Conservation (phyloP, 2,888 invertebrate species). For the Hydropsyche betteni region DNA sequence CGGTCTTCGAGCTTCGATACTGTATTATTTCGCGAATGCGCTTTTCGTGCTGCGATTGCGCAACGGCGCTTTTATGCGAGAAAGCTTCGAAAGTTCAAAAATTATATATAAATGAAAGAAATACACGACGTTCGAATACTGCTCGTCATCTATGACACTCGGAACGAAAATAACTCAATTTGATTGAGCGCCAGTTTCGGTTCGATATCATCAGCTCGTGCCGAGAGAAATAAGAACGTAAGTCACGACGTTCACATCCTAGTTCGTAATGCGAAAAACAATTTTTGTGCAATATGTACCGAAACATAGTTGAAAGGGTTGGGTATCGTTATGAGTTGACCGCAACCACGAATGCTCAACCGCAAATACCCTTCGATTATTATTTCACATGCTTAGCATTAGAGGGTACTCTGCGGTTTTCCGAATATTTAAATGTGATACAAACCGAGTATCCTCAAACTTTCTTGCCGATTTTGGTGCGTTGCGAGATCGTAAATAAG, state of each 20-base stretch:
- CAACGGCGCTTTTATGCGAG: too few relatives aligned
- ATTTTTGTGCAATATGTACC: not conserved
- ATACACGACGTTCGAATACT: not conserved
- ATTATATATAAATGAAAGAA: too few relatives aligned
- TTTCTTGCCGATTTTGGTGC: too few relatives aligned
- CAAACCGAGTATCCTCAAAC: too few relatives aligned
- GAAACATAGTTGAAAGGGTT: not conserved
- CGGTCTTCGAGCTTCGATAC: too few relatives aligned
- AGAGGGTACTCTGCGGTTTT: conserved; percentile 10
- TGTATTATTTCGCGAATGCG: not conserved
- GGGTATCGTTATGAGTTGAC: not conserved
- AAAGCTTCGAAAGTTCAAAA: too few relatives aligned
- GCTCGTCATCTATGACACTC: conserved; percentile 19
- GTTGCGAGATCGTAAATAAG: too few relatives aligned
- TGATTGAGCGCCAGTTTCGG: conserved; percentile 25
- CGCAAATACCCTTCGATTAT: conserved; percentile 29
- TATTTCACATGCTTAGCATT: conserved; percentile 7
- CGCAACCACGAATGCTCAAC: conserved; percentile 26
- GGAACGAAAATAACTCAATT: conserved; percentile 16
- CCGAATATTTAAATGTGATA: not conserved
- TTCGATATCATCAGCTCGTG: conserved; percentile 12
- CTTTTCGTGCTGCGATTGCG: not conserved
- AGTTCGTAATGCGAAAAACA: not conserved
- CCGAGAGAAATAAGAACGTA: not conserved
- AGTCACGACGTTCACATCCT: conserved; percentile 15